Conservation (phyloP, 2,113 vertebrate genomes). For the Rhabdomys dilectus region DNA sequence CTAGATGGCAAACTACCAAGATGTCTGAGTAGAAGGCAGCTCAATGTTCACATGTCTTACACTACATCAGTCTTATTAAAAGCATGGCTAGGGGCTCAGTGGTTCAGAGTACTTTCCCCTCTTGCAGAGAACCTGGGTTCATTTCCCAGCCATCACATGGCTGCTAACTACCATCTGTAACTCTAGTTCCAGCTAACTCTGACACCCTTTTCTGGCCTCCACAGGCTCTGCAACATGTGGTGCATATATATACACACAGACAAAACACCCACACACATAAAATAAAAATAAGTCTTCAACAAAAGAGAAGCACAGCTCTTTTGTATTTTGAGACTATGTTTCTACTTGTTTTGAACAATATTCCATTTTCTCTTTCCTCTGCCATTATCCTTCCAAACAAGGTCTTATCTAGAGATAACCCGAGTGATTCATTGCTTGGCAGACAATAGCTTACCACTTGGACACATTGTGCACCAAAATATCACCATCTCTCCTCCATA, state of each 20-base stretch:
- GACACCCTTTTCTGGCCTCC: neutral
- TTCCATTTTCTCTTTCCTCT: neutral
- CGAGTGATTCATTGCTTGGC: neutral
- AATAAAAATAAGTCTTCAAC: neutral
- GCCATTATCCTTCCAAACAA: neutral
- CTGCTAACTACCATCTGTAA: neutral
- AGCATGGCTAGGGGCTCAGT: neutral
- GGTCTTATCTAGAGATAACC: neutral
- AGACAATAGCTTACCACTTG: neutral
- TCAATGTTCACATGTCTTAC: neutral
- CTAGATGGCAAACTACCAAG: neutral
- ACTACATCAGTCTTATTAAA: no score
- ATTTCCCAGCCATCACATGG: neutral
- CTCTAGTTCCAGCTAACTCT: neutral
- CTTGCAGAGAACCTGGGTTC: neutral
- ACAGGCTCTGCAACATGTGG: neutral
- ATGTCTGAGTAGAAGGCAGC: neutral
- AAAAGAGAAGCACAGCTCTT: neutral
- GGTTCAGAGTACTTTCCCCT: neutral
- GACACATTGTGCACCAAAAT: neutral
- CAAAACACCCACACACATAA: neutral
- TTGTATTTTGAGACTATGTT: neutral
- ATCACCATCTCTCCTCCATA: rapidly evolving
- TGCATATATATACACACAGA: neutral
- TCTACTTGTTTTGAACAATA: neutral